Evolutionary conservation across 2,888 invertebrate genomes (phyloP).

Genomic region (Tetrapedia diversipes): DNA sequence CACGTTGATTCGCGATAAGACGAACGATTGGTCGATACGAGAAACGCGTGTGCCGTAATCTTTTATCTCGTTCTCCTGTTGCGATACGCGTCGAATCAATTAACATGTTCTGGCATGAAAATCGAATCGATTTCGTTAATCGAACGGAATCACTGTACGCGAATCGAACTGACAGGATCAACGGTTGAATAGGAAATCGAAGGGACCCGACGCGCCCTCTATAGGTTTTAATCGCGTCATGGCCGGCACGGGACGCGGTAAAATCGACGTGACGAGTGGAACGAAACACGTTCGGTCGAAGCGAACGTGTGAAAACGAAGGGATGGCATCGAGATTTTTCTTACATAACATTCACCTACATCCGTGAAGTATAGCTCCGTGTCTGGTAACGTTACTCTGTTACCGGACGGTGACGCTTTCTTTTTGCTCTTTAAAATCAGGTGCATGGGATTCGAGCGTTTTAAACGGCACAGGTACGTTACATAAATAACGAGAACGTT

Average conservation of each 20-base stretch:
- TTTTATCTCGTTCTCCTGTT: background rate
- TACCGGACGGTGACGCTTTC: background rate
- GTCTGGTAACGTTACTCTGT: conserved; percentile 19
- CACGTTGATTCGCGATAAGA: conserved; percentile 6
- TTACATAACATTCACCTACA: conserved; percentile 38
- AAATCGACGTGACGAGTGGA: background rate
- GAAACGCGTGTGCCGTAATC: background rate
- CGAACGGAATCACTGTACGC: background rate
- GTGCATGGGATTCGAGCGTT: conserved; percentile 1
- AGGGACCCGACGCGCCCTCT: conserved; percentile 27
- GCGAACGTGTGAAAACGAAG: conserved; percentile 35
- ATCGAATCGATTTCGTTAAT: conserved; percentile 43
- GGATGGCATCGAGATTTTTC: conserved; percentile 32
- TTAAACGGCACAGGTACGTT: conserved; percentile 1
- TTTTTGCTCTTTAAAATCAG: conserved; percentile 14
- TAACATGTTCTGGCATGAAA: conserved; percentile 26
- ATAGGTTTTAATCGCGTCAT: conserved; percentile 23
- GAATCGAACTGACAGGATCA: background rate
- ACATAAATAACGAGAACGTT: conserved; percentile 16
- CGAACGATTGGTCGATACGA: background rate
- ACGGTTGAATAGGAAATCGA: conserved; percentile 37
- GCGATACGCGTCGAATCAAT: conserved; percentile 25
- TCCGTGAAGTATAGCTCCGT: conserved; percentile 9
- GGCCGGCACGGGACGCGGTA: background rate
- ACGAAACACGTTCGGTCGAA: background rate